Evolutionary conservation across 2,888 invertebrate genomes (phyloP).

Genomic region (Drosophila stalkeri): DNA sequence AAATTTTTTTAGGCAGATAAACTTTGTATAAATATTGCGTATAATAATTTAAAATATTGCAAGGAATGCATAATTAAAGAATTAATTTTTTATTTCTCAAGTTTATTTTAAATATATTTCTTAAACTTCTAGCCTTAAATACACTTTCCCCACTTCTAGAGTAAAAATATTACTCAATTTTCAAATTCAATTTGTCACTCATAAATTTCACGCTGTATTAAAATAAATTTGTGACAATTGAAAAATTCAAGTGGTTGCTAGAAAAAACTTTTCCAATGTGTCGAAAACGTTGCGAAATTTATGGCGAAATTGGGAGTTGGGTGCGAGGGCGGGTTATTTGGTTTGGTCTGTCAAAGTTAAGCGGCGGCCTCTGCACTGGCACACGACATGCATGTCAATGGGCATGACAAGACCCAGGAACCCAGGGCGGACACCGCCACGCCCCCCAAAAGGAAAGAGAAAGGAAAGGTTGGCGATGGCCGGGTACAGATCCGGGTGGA

Average conservation of each 20-base stretch:
- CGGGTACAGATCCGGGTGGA: conserved; percentile 18
- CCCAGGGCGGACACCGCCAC: conserved; percentile 26
- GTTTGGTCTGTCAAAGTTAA: conserved; percentile 80
- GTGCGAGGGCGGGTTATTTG: conserved; percentile 46
- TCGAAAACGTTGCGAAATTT: conserved; percentile 75
- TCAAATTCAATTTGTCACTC: conserved; percentile 82
- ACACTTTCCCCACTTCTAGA: neutral
- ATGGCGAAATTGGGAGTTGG: conserved; percentile 58
- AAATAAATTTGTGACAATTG: conserved; percentile 81
- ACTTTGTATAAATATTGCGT: neutral
- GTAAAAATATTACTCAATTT: conserved; percentile 73
- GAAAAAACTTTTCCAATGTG: conserved; percentile 40
- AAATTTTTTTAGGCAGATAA: neutral
- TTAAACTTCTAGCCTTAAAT: neutral
- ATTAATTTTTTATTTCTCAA: neutral
- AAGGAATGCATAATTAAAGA: neutral
- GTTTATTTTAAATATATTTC: neutral
- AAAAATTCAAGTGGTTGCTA: conserved; percentile 65
- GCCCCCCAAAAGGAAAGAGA: neutral
- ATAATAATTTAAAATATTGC: too few relatives aligned
- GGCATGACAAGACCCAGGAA: conserved; percentile 36
- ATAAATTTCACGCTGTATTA: conserved; percentile 83
- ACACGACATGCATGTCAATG: conserved; percentile 82
- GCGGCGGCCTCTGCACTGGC: conserved; percentile 81
- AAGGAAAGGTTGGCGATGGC: neutral